Percentiles rank a stretch among this genome's conserved stretches.
Evolutionary conservation across 1,140 invertebrate species (phyloP).

Genomic region (Adoxophyes honmai): DNA sequence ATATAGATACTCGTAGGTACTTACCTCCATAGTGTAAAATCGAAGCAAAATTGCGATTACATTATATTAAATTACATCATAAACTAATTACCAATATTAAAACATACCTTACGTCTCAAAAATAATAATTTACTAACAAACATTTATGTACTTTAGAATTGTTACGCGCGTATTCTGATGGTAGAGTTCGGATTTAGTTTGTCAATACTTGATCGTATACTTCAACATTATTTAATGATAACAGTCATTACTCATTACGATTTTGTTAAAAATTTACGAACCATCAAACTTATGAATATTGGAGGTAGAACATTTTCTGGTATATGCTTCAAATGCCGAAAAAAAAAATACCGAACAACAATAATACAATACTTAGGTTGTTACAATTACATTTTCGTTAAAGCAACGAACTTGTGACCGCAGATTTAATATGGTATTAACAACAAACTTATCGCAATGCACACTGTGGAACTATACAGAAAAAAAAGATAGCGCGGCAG

Average conservation of each 20-base stretch:
- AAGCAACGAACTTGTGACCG: slow-evolving; percentile 19
- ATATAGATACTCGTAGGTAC: slow-evolving; percentile 49
- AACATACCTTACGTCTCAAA: slow-evolving; percentile 73
- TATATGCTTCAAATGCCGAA: neutral
- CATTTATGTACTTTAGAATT: slow-evolving; percentile 20
- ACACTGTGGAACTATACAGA: neutral
- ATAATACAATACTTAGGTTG: slow-evolving; percentile 12
- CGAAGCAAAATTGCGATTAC: slow-evolving; percentile 55
- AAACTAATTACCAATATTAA: slow-evolving; percentile 70
- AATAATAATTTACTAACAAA: slow-evolving; percentile 76
- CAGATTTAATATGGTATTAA: slow-evolving; percentile 11
- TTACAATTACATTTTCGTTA: too few relatives aligned
- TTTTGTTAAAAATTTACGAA: too few relatives aligned
- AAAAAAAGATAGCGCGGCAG: slow-evolving; percentile 21
- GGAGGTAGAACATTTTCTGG: too few relatives aligned
- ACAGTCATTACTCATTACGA: too few relatives aligned
- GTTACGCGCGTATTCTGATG: neutral
- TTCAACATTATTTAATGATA: neutral
- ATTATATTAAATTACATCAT: slow-evolving; percentile 71
- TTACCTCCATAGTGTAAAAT: slow-evolving; percentile 46
- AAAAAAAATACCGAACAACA: neutral
- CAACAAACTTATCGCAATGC: slow-evolving; percentile 10
- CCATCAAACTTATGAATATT: too few relatives aligned
- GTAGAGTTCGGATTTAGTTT: neutral
- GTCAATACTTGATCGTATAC: neutral